Evolutionary conservation across 37 sponge, comb jelly and placozoan genomes (phyloP).

Genomic region (Amphimedon queenslandica): DNA sequence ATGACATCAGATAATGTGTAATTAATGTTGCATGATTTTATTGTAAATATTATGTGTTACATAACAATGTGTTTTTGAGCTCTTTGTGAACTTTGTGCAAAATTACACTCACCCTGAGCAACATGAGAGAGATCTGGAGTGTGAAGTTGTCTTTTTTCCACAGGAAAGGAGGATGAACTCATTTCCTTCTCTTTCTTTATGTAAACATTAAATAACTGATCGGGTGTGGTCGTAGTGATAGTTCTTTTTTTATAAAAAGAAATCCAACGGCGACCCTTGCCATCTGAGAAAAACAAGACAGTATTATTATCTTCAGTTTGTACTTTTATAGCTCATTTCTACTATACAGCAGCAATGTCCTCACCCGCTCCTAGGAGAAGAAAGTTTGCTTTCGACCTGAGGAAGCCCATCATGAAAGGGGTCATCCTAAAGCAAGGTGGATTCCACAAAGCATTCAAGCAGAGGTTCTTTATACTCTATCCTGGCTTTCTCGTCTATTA

Average conservation of each 20-base stretch:
- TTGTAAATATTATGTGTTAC: neutral
- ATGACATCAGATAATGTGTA: neutral
- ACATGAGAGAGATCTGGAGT: conserved; percentile 34
- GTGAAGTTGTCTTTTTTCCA: conserved; percentile 13
- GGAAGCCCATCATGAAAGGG: conserved; percentile 55
- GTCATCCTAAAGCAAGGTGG: conserved; percentile 62
- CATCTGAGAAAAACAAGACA: no score
- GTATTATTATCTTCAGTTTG: no score
- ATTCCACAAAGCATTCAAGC: conserved; percentile 53
- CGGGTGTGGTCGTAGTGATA: no score
- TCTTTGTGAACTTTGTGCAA: neutral
- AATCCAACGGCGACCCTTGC: no score
- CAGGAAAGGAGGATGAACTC: no score
- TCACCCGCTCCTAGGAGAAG: neutral
- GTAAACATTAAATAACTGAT: no score
- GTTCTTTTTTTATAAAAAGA: no score
- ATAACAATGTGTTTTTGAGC: neutral
- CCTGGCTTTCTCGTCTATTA: conserved; percentile 78
- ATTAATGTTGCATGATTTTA: neutral
- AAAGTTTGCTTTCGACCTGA: conserved; percentile 43
- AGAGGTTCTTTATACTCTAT: conserved; percentile 74
- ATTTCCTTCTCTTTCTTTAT: no score
- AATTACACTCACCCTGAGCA: conserved; percentile 23
- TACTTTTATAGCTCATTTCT: no score
- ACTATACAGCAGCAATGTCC: no score